These are phyloP conservation scores for Neocrepidodera transversa DNA, from an alignment of 2,888 invertebrate genomes.

Conservation along the genomic window DNA sequence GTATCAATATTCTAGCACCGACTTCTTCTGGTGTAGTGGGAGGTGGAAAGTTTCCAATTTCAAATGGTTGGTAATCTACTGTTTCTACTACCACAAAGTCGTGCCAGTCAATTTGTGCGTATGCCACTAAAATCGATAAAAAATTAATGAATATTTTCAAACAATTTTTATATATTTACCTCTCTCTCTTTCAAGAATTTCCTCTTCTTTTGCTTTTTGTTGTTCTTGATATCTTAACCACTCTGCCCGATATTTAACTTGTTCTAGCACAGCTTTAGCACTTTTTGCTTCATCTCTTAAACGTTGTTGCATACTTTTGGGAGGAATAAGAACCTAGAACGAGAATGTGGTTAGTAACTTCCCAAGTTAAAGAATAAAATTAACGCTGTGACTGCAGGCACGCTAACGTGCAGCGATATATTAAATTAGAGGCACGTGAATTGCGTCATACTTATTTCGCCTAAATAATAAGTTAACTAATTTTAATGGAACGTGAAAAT, in stretches of 20 bases:
- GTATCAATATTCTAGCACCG: constrained; percentile 91
- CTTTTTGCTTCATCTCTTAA: constrained; percentile 79
- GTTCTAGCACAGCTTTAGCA: constrained; percentile 77
- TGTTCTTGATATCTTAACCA: constrained; percentile 96
- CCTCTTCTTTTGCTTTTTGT: constrained; percentile 91
- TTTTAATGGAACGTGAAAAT: too few species aligned
- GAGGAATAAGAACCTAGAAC: constrained; percentile 70
- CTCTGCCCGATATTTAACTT: constrained; percentile 92
- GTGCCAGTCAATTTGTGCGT: constrained; percentile 99
- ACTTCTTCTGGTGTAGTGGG: constrained; percentile 98
- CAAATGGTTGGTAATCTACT: constrained; percentile 97
- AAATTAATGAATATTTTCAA: neutral
- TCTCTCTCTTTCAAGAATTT: constrained; percentile 93
- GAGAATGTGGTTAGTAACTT: too few species aligned
- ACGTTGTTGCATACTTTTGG: constrained; percentile 85
- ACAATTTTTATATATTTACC: constrained; percentile 59
- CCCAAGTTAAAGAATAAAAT: too few species aligned
- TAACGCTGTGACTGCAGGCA: too few species aligned
- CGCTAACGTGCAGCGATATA: too few species aligned
- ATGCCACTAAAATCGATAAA: constrained; percentile 68
- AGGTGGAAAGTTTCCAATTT: constrained; percentile 94
- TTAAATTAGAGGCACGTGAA: too few species aligned
- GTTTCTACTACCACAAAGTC: constrained; percentile 99
- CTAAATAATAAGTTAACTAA: too few species aligned
- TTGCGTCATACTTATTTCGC: too few species aligned